Percentiles rank a stretch among this genome's conserved stretches.
These are phyloP conservation scores for Scaptomyza tumidula DNA, from an alignment of 2,888 invertebrate species.

Conservation along the genomic window DNA sequence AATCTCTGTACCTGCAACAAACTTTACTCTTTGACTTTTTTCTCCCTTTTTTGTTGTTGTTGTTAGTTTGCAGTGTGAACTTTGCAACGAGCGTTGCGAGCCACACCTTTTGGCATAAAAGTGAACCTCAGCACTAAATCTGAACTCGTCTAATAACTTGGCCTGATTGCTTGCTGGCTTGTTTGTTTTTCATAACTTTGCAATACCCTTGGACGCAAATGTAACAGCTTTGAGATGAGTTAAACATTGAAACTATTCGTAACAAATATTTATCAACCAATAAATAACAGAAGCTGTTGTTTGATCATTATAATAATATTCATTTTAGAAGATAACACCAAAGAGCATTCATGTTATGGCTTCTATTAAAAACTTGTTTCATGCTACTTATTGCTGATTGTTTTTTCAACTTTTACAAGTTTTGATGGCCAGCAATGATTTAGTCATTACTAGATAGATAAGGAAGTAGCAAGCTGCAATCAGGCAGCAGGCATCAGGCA, in stretches of 20 bases:
- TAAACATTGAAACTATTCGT: background rate
- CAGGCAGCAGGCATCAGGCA: too few species aligned
- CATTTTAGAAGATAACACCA: too few species aligned
- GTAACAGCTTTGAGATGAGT: background rate
- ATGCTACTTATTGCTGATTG: background rate
- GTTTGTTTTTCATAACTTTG: slow-evolving; percentile 43
- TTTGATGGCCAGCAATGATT: slow-evolving; percentile 56
- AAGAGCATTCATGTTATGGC: background rate
- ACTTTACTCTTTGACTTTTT: slow-evolving; percentile 48
- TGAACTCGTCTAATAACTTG: slow-evolving; percentile 50
- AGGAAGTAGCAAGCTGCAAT: slow-evolving; percentile 46
- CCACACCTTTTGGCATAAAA: slow-evolving; percentile 53
- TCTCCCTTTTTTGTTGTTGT: slow-evolving; percentile 7
- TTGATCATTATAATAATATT: background rate
- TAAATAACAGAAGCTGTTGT: background rate
- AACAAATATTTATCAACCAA: background rate
- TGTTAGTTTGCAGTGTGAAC: slow-evolving; percentile 27
- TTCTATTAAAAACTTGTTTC: background rate
- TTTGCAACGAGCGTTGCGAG: slow-evolving; percentile 10
- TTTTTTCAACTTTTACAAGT: slow-evolving; percentile 38
- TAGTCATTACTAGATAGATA: slow-evolving; percentile 44
- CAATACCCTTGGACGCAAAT: slow-evolving; percentile 5
- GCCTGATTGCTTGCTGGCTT: slow-evolving; percentile 8
- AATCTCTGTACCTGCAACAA: slow-evolving; percentile 36
- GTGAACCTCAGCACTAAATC: slow-evolving; percentile 59